Evolutionary conservation across 1,140 invertebrate species (phyloP).

Genomic region (Sycophaga agraensis): DNA sequence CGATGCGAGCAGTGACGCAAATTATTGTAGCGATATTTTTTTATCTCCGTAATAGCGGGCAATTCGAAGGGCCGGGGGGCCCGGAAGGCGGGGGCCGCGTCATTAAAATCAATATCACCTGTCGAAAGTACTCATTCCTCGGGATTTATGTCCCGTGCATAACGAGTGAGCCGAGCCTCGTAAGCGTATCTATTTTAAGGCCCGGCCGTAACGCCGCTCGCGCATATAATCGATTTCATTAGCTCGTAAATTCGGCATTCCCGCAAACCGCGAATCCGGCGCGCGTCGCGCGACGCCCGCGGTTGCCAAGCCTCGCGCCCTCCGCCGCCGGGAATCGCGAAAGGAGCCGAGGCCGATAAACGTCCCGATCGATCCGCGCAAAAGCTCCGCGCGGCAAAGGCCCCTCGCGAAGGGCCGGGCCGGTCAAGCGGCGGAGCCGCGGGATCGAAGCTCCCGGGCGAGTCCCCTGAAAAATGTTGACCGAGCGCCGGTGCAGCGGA

Average conservation of each 20-base stretch:
- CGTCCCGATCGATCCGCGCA: background rate
- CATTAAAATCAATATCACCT: conserved; percentile 28
- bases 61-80: background rate
- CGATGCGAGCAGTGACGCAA: background rate
- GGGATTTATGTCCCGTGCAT: conserved; percentile 18
- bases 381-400: too few relatives aligned
- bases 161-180: conserved; percentile 6
- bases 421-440: too few relatives aligned
- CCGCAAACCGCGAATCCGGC: conserved; percentile 25
- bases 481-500: too few relatives aligned
- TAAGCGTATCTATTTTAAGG: conserved; percentile 28
- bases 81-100: background rate
- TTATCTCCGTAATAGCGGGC: too few relatives aligned
- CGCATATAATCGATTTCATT: conserved; percentile 31
- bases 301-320: too few relatives aligned
- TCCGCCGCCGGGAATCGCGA: too few relatives aligned
- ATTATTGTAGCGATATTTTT: conserved; percentile 6
- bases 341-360: background rate
- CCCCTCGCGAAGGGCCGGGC: too few relatives aligned
- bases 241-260: conserved; percentile 30
- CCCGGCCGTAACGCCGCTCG: conserved; percentile 16
- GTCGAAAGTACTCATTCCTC: conserved; percentile 22
- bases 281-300: too few relatives aligned
- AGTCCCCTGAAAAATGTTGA: too few relatives aligned
- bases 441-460: too few relatives aligned